These are phyloP conservation scores for Perithous albicinctus DNA, from an alignment of 2,888 invertebrate genomes.

Conservation along the genomic window DNA sequence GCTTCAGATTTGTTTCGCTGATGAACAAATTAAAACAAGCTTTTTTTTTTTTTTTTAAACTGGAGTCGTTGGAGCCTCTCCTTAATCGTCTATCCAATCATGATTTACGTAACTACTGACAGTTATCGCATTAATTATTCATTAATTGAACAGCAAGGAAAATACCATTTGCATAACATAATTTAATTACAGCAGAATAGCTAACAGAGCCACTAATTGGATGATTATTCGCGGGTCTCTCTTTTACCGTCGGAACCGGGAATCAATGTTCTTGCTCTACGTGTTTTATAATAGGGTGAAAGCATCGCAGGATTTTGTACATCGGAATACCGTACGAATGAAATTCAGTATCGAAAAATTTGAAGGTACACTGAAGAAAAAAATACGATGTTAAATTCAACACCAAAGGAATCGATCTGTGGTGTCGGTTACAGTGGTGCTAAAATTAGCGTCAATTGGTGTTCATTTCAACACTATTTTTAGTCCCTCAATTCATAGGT, in stretches of 20 bases:
- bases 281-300: conserved; percentile 1
- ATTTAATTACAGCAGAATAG: neutral
- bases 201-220: conserved; percentile 11
- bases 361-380: too few relatives aligned
- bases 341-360: conserved; percentile 22
- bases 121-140: neutral
- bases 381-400: too few relatives aligned
- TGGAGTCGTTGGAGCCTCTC: too few relatives aligned
- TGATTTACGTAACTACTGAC: conserved; percentile 17
- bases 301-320: neutral
- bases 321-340: conserved; percentile 24
- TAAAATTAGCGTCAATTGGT: too few relatives aligned
- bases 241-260: neutral
- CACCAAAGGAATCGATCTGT: too few relatives aligned
- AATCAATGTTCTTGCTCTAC: neutral
- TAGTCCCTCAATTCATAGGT: too few relatives aligned
- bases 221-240: conserved; percentile 11
- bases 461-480: too few relatives aligned
- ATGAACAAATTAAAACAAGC: too few relatives aligned
- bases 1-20: too few relatives aligned
- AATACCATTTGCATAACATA: conserved; percentile 1
- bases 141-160: neutral
- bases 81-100: neutral
- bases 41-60: too few relatives aligned
- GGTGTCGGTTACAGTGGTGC: too few relatives aligned